Evolutionary conservation across 2,797 vertebrate genomes (phyloP), one percentile per base, ranked within the genome.

Genomic region (Brachyrhaphis roseni): DNA sequence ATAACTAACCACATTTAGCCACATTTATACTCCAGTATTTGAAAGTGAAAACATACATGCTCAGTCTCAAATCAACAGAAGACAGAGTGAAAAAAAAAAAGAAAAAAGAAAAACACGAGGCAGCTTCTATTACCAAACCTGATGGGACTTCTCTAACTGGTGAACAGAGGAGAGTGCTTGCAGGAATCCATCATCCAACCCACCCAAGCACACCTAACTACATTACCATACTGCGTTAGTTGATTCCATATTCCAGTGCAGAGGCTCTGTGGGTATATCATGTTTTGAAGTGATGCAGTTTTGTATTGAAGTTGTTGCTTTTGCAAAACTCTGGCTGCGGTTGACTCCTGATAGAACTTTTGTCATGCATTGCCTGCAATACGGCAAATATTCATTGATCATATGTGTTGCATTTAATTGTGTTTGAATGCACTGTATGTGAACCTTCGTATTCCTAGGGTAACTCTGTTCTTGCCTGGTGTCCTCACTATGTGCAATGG

Each of bases 401-500:
- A 68, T 70, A 23, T 74, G 53, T 73, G 74, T 34, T 83, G 23
- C 23, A 59, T 59, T 76, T 31, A 8, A 23, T 4, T 23, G 34
- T 76, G 55, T 76, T 39, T 78, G 74, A 57, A 72, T 79, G 31
- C 31, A 59, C 36, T 28, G 78, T 81, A 49, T 82, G 11, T 64
- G 41, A 53, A 45, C 72, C 10, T 78, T 84, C 72, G 75, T 80
- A 75, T 83, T 46, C 4, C 7, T 46, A 47, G 51, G 31, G 75
- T 83, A 84, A 82, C 87, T 90, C 91, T 93, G 89, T 90, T 93
- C 82, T 89, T 89, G 78, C 79, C 71, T 82, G 84, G 80, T 90
- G 90, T 89, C 89, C 85, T 90, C 85, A 86, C 78, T 84, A 66
- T 85, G 85, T 93, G 90, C 86, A 84, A 78, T 83, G 81, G 83